These are phyloP conservation scores for Siniperca undulata DNA, from an alignment of 2,797 vertebrate species.

Conservation along the genomic window DNA sequence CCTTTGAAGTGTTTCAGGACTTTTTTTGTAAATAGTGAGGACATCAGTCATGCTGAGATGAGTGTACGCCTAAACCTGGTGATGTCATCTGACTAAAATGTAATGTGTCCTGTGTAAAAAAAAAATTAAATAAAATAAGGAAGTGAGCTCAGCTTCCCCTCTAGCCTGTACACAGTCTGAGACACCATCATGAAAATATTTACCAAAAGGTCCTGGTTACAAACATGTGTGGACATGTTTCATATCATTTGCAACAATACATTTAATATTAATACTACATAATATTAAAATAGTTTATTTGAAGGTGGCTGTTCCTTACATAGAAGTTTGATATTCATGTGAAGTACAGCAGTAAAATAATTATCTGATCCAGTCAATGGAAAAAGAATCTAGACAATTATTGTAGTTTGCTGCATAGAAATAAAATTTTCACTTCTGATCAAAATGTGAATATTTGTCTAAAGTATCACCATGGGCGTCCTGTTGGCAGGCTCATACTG, in stretches of 20 bases:
- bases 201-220: constrained; percentile 22
- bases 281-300: background rate
- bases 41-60: constrained; percentile 69
- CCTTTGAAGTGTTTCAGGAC: constrained; percentile 75
- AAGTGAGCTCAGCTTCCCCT: constrained; percentile 69
- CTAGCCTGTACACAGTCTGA: constrained; percentile 35
- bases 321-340: background rate
- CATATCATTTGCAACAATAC: background rate
- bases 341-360: background rate
- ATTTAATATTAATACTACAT: background rate
- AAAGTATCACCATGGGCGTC: constrained; percentile 12
- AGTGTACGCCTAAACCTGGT: constrained; percentile 40
- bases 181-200: constrained; percentile 29
- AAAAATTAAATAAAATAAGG: constrained; percentile 9
- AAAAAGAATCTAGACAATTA: constrained; percentile 5
- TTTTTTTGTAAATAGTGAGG: constrained; percentile 72
- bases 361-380: background rate
- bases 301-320: background rate
- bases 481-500: constrained; percentile 28
- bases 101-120: constrained; percentile 46
- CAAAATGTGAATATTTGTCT: constrained; percentile 13
- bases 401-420: background rate
- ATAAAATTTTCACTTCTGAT: constrained; percentile 14
- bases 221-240: constrained; percentile 10
- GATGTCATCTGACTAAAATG: constrained; percentile 75